Evolutionary conservation across 2,888 invertebrate species (phyloP).

Genomic region (Beris chalybata): DNA sequence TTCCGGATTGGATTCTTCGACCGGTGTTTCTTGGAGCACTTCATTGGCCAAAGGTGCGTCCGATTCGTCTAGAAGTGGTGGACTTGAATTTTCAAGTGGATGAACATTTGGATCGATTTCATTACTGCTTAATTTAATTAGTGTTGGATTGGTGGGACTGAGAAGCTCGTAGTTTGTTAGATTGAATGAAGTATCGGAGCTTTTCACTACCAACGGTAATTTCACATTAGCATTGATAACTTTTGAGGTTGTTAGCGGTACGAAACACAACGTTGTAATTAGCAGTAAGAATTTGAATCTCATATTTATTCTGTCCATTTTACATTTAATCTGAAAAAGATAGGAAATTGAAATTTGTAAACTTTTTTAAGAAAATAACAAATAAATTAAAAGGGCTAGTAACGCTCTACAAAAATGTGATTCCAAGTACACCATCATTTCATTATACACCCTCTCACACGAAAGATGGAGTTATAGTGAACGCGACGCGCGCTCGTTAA

Average conservation of each 20-base stretch:
- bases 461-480: not conserved
- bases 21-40: conserved; percentile 9
- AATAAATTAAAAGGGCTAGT: no score
- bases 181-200: not conserved
- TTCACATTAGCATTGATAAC: conserved; percentile 16
- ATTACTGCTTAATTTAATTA: conserved; percentile 23
- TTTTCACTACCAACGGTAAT: conserved; percentile 17
- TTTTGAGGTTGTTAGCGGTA: conserved; percentile 5
- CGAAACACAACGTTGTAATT: not conserved
- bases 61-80: conserved; percentile 41
- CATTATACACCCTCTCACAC: not conserved
- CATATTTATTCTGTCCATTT: conserved; percentile 16
- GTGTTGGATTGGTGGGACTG: not conserved
- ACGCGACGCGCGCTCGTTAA: no score
- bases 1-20: conserved; percentile 30
- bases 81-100: conserved; percentile 41
- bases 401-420: no score
- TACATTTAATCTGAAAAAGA: conserved; percentile 24
- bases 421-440: not conserved
- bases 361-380: no score
- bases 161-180: not conserved
- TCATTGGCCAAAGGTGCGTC: conserved; percentile 21
- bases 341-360: not conserved
- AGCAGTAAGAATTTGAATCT: conserved; percentile 1
- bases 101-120: conserved; percentile 55